Evolutionary conservation across 2,113 vertebrate species (phyloP), one percentile per base, ranked within the genome.

Genomic region (Sus scrofa): DNA sequence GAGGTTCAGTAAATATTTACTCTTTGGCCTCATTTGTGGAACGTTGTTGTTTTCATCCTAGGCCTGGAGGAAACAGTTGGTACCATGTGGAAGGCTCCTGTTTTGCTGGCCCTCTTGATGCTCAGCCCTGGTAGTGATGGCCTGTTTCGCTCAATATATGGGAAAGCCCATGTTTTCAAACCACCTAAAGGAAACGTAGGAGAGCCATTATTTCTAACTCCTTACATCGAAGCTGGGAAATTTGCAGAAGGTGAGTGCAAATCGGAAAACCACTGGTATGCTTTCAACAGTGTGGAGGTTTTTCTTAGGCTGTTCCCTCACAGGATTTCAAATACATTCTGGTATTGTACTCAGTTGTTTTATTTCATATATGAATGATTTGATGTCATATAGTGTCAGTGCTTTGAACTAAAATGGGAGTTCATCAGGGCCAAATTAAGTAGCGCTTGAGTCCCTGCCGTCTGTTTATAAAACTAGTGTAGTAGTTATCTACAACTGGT

Each of bases 151-250:
- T 90, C 60, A n/a, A 1, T 97, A 10, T 98, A 98, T 86, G 95
- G 70, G 98, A 98, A 91, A 84, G 95, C 86, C 97, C 90, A 34
- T 89, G 89, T 79, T 96, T 98, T 86, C 96, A 97, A 86, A 32
- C 78, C 96, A 20, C 39, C 32, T 24, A 97, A 92, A 58, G 98
- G 96, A 75, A 97, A 99, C 34, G 97, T 98, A 6, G 99, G 99
- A 18, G 86, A 98, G 8, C 99, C 99, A 0, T 98, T 99, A 10
- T 99, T 99, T 85, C 98, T 99, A 95, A 99, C 98, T 1, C 98
- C 99, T 7, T 99, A 99, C 68, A 98, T 99, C 92, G 98, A 99
- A 97, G 98, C 97, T 79, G 99, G 98, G 10, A 99, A 96, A 79
- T 97, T 98, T 78, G 98, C 97, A 22, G 98, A 99, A 99, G 99